Evolutionary conservation across 2,888 invertebrate species (phyloP), one percentile per base, ranked within the genome.

Genomic region (Oscheius myriophilus): DNA sequence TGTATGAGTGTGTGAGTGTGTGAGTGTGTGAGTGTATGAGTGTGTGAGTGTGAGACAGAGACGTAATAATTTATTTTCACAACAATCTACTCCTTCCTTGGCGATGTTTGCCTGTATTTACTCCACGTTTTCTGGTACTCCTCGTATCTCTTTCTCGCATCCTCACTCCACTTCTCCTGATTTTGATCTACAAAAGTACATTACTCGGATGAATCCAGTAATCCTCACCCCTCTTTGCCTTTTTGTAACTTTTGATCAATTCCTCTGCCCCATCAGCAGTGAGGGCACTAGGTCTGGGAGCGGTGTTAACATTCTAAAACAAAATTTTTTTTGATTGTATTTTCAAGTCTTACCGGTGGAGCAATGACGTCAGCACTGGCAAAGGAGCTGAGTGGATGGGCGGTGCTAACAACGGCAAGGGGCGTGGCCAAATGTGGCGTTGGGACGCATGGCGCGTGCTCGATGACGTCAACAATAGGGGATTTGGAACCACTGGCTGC

Each of bases 121-220:
- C 26, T 72, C 78, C 78, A 78, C 54, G 67, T 71, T 42, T 69
- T 61, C 55, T 72, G 71, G 55, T 78, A 78, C 57, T 78, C 75
- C 26, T 72, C 63, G 46, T 78, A 78, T 21, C 75, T 67, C 53
- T 72, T 59, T 54, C 68, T 45, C 14, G 78, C 78, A 23, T 78
- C 78, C 55, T 72, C 75, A 58, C 73, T 73, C 73, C 73, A 78
- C 46, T 72, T 61, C 6, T 18, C 49, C n/a, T 18, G n/a, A 49
- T n/a, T n/a, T 18, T 49, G 21, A 49, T 49, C n/a, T n/a, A 54
- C 23, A 54, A 54, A 4, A 25, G n/a, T n/a, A 16, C 21, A 7
- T 16, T 54, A 54, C 11, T 12, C 52, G 45, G 12, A 43, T 14
- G 12, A 43, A 43, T 43, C 45, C 12, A 43, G n/a, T 43, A 43